Conservation (phyloP, 2,113 vertebrate species). For the Chaetodon trifascialis region DNA sequence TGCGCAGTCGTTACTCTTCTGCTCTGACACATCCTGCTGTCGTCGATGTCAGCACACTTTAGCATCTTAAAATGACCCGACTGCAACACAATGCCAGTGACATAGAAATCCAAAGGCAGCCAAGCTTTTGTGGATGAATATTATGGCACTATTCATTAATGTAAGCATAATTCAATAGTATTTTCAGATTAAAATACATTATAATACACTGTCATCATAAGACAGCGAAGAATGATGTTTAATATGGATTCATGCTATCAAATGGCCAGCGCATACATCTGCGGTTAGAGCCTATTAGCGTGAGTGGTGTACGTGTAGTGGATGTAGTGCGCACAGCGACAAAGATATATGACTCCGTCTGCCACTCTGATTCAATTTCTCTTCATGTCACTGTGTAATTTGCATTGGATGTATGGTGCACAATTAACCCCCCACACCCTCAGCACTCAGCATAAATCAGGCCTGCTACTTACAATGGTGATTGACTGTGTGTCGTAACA, state of each 20-base stretch:
- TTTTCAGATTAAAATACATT: not conserved
- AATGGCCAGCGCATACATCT: not conserved
- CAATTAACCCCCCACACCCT: constrained; percentile 52
- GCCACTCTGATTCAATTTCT: not conserved
- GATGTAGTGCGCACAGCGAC: not conserved
- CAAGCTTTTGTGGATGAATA: not conserved
- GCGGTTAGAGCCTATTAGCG: not conserved
- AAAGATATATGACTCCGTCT: constrained; percentile 1
- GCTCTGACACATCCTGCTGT: not conserved
- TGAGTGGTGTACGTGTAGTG: not conserved
- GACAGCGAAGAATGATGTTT: not conserved
- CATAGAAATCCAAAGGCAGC: not conserved
- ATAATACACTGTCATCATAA: not conserved
- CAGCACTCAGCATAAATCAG: constrained; percentile 56
- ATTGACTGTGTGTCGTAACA: constrained; percentile 53
- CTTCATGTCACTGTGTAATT: constrained; percentile 25
- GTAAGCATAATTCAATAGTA: not conserved
- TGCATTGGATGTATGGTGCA: constrained; percentile 39
- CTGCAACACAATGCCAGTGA: not conserved
- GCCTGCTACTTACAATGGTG: constrained; percentile 44
- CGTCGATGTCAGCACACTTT: not conserved
- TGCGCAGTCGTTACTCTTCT: not conserved
- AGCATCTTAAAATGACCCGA: not conserved
- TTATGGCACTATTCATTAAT: not conserved
- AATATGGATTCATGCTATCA: not conserved